Percentiles rank a stretch among this genome's conserved stretches.
Conservation (phyloP, 2,113 vertebrate species). For the Cyrtonyx montezumae region DNA sequence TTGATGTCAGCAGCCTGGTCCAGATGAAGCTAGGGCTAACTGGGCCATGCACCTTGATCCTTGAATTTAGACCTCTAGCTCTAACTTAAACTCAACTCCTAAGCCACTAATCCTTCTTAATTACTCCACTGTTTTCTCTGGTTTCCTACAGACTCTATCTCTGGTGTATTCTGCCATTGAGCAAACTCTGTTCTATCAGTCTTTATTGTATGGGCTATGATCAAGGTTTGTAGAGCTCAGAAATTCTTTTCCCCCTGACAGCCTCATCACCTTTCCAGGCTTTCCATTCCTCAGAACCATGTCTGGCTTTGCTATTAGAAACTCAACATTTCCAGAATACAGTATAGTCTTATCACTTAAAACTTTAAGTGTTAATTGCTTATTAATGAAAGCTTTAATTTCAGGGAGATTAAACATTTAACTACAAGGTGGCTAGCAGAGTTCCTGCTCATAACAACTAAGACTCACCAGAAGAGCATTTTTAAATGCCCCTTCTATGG, state of each 20-base stretch:
- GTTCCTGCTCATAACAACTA: slow-evolving; percentile 50
- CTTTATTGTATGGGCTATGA: neutral
- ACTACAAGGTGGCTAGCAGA: slow-evolving; percentile 33
- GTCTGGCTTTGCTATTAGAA: neutral
- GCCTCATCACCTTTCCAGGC: neutral
- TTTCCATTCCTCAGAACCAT: neutral
- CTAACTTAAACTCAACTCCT: neutral
- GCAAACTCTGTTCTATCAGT: neutral
- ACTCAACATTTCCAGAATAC: neutral
- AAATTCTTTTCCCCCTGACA: neutral
- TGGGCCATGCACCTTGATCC: neutral
- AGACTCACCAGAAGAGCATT: slow-evolving; percentile 11
- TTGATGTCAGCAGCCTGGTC: fast-evolving
- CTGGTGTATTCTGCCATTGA: neutral
- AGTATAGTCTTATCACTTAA: slow-evolving; percentile 38
- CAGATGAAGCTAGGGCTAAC: neutral
- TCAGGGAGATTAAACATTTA: slow-evolving; percentile 53
- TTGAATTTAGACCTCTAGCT: neutral
- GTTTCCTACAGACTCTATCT: neutral
- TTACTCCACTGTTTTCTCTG: neutral
- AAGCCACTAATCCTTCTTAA: neutral
- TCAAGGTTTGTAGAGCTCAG: neutral
- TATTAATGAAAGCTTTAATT: slow-evolving; percentile 67
- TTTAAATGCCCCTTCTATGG: neutral
- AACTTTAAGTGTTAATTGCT: slow-evolving; percentile 63